A percentile compares a stretch with the other conserved stretches of the same genome.
Conservation (phyloP, 1,140 invertebrate species). For the Arctopsyche grandis region DNA sequence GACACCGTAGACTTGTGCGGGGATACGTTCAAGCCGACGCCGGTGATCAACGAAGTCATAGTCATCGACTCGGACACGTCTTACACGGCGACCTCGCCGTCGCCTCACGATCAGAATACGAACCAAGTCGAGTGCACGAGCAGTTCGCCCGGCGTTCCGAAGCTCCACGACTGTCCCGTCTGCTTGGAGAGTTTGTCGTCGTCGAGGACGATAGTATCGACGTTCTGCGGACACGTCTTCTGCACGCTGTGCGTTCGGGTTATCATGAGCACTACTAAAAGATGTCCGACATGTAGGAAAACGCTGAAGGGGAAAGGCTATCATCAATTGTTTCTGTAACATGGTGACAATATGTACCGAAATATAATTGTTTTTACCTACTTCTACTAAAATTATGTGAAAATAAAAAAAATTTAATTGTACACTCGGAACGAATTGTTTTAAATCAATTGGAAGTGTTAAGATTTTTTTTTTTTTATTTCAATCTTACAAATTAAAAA, state of each 20-base stretch:
- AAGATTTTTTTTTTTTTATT: too few relatives aligned
- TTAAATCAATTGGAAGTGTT: too few relatives aligned
- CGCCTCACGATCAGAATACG: neutral
- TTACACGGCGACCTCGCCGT: neutral
- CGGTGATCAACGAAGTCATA: constrained; percentile 22
- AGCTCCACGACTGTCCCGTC: constrained; percentile 38
- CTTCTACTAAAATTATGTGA: too few relatives aligned
- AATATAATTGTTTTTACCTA: too few relatives aligned
- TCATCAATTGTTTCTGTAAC: constrained; percentile 43
- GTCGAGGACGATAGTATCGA: constrained; percentile 34
- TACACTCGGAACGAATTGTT: too few relatives aligned
- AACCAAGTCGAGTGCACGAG: neutral
- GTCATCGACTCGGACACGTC: constrained; percentile 13
- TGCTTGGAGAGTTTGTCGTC: constrained; percentile 42
- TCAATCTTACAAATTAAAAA: too few relatives aligned
- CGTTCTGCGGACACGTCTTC: constrained; percentile 50
- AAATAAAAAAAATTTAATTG: too few relatives aligned
- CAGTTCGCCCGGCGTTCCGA: neutral
- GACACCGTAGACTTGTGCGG: constrained; percentile 23
- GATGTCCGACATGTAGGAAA: constrained; percentile 47
- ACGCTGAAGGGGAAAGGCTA: constrained; percentile 42
- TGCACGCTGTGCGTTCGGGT: constrained; percentile 38
- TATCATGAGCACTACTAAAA: constrained; percentile 39
- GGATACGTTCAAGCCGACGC: constrained; percentile 19
- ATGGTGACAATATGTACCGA: too few relatives aligned